Evolutionary conservation across 2,888 invertebrate species (phyloP).

Genomic region (Leptinotarsa tumamoca): DNA sequence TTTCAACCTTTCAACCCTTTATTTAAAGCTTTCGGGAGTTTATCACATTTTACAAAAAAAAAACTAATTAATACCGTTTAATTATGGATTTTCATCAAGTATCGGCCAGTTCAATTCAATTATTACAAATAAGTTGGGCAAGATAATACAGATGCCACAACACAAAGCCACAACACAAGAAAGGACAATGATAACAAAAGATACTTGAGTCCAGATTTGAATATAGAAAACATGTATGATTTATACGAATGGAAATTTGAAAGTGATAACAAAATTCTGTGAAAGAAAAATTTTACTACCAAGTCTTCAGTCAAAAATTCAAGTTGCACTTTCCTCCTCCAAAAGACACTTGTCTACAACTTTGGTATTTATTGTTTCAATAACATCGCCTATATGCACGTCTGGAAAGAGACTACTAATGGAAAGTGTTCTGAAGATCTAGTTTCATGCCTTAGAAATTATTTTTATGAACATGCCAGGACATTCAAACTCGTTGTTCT

Average conservation of each 20-base stretch:
- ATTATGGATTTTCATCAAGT: too few relatives aligned
- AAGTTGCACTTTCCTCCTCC: conserved; percentile 21
- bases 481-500: conserved; percentile 1
- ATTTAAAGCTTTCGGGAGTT: background rate
- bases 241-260: background rate
- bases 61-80: too few relatives aligned
- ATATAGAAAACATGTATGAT: conserved; percentile 25
- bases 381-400: conserved; percentile 1
- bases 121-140: too few relatives aligned
- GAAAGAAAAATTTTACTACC: conserved; percentile 8
- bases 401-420: conserved; percentile 9
- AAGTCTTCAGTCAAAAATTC: conserved; percentile 7
- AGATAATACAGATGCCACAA: background rate
- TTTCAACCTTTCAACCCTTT: background rate
- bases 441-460: background rate
- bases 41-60: background rate
- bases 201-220: conserved; percentile 45
- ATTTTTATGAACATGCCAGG: background rate
- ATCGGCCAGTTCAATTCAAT: too few relatives aligned
- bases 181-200: conserved; percentile 49
- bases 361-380: background rate
- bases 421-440: conserved; percentile 13
- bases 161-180: conserved; percentile 51
- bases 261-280: background rate
- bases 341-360: conserved; percentile 16